Evolutionary conservation across 2,888 invertebrate genomes (phyloP).

Genomic region (Tipula unca): DNA sequence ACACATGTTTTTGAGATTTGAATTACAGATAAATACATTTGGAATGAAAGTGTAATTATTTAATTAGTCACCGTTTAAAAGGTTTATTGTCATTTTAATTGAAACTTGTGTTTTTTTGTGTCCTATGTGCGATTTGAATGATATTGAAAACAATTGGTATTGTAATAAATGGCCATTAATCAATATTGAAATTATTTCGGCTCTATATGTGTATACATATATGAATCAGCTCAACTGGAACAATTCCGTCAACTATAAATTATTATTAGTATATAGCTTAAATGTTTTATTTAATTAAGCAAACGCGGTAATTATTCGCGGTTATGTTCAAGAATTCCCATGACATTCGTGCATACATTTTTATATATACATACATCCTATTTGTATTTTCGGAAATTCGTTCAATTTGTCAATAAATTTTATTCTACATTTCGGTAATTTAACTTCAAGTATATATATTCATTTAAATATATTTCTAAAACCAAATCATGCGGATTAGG

Average conservation of each 20-base stretch:
- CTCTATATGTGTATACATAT: neutral
- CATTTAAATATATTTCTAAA: neutral
- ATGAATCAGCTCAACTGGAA: neutral
- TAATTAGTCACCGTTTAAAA: neutral
- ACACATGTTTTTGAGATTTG: neutral
- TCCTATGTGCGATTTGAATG: neutral
- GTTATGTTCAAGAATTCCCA: neutral
- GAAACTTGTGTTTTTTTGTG: neutral
- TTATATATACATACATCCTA: neutral
- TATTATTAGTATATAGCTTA: neutral
- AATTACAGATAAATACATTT: neutral
- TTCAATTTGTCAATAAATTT: neutral
- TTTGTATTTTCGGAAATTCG: neutral
- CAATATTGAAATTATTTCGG: neutral
- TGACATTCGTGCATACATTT: neutral
- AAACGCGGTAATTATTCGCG: neutral
- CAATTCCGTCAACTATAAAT: neutral
- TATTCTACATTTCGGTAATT: neutral
- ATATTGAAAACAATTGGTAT: conserved; percentile 14
- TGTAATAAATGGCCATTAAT: neutral
- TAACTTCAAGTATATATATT: neutral
- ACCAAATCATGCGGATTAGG: neutral
- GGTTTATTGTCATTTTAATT: neutral
- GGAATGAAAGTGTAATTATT: neutral
- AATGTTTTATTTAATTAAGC: neutral